phyloP scores from a whole-genome alignment of 1,140 invertebrate species.

The Triops longicaudatus region DNA sequence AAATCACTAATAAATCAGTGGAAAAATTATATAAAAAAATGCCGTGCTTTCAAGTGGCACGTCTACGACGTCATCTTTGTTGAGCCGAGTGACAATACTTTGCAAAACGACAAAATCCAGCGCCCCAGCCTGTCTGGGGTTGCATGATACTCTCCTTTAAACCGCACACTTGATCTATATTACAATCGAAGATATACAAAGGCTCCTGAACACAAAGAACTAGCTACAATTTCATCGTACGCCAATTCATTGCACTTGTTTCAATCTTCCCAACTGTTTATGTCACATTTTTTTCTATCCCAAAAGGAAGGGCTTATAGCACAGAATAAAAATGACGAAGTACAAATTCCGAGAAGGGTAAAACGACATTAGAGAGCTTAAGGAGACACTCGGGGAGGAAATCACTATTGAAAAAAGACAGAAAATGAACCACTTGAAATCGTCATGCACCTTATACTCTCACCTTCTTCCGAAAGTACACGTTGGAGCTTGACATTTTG shows the following conservation, averaged over 20 bases:
- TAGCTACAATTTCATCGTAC: conserved; percentile 9
- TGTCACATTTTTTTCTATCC: not conserved
- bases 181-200: conserved; percentile 4
- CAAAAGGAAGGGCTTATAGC: not conserved
- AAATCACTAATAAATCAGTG: no score
- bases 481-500: no score
- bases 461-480: no score
- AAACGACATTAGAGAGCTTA: no score
- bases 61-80: conserved; percentile 80
- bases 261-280: no score
- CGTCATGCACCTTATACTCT: no score
- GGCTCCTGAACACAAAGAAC: not conserved
- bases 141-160: not conserved
- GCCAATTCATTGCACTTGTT: not conserved
- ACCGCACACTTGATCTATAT: conserved; percentile 5
- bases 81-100: conserved; percentile 80
- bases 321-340: not conserved
- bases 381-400: no score
- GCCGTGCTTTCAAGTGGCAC: conserved; percentile 74
- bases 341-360: not conserved
- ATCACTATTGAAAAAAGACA: no score
- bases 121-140: conserved; percentile 94
- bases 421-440: no score
- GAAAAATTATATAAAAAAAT: no score
- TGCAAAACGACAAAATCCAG: conserved; percentile 92